Evolutionary conservation across 2,888 invertebrate genomes (phyloP), one percentile per base, ranked within the genome.

Genomic region (Volucella inflata): DNA sequence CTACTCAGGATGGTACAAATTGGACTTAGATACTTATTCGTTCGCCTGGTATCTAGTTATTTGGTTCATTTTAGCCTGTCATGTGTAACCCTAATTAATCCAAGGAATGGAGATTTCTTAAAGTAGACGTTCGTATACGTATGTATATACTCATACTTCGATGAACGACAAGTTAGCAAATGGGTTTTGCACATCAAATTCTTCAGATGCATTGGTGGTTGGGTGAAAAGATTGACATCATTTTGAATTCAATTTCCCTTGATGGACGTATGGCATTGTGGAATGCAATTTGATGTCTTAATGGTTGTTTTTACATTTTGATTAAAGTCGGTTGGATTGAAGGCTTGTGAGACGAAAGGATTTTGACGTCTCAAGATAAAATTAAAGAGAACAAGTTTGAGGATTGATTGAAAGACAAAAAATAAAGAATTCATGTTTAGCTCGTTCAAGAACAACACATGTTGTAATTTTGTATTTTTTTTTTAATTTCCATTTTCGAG

Each of bases 31-130:
- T 53, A 62, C 46, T 48, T 55, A 53, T 38, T 53, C n/a, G 42
- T 78, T 55, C 16, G 62, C 16, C 55, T 17, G n/a, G 30, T 30
- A 30, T 30, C 6, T 30, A 6, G 30, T 30, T 6, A 30, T 30
- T 30, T 30, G 30, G 30, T 30, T 6, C 30, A 30, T 30, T 64
- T 42, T 64, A n/a, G 40, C 62, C 55, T 64, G 78, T 53, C 77
- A 71, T 78, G 57, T 64, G 21, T 50, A 57, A 59, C 71, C 70
- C 50, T 78, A 78, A 78, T 78, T 71, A 77, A 77, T 77, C n/a
- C 55, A 44, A 53, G n/a, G 51, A 62, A 78, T 62, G 14, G 30
- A 30, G 14, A 55, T 68, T 30, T 46, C 55, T 42, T 55, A n/a
- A 12, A 6, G 11, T 8, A 9, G 16, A 6, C 9, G 1, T 16